phyloP scores from a whole-genome alignment of 1,140 invertebrate genomes.

The Alviniconcha marisindica region DNA sequence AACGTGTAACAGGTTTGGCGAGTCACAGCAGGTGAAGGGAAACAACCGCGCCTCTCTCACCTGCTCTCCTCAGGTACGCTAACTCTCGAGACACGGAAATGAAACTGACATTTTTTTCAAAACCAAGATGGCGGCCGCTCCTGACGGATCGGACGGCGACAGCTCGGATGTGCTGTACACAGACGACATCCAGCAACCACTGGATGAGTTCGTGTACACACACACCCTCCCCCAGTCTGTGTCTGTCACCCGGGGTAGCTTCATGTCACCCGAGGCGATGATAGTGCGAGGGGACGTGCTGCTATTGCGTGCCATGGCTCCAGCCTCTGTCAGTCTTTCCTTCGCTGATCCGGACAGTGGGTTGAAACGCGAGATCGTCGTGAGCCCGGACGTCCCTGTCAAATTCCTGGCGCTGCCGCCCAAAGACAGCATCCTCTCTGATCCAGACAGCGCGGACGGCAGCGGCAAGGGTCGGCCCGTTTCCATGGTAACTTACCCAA shows the following conservation, averaged over 20 bases:
- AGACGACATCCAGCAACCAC: slow-evolving; percentile 7
- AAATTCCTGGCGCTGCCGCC: slow-evolving; percentile 48
- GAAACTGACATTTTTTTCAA: not conserved
- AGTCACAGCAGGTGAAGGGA: slow-evolving; percentile 27
- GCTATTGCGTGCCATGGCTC: slow-evolving; percentile 33
- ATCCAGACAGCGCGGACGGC: not conserved
- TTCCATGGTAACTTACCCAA: slow-evolving; percentile 45
- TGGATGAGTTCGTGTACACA: slow-evolving; percentile 36
- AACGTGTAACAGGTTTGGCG: too few species aligned
- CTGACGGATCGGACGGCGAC: not conserved
- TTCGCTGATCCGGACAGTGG: not conserved
- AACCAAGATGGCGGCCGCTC: slow-evolving; percentile 32
- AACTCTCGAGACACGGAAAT: not conserved
- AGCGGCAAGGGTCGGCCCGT: not conserved
- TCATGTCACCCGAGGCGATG: slow-evolving; percentile 26
- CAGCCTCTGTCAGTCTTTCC: slow-evolving; percentile 24
- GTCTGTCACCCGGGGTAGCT: slow-evolving; percentile 42
- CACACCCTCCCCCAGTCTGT: slow-evolving; percentile 43
- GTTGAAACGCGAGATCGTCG: slow-evolving; percentile 4
- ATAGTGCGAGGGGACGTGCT: slow-evolving; percentile 48
- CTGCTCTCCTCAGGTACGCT: not conserved
- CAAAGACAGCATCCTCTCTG: slow-evolving; percentile 20
- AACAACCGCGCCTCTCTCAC: slow-evolving; percentile 1
- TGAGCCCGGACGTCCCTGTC: slow-evolving; percentile 36
- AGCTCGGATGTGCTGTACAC: not conserved